Percentiles rank a stretch among this genome's conserved stretches.
Conservation (phyloP, 1,140 invertebrate genomes). For the Brachionus koreanus region DNA sequence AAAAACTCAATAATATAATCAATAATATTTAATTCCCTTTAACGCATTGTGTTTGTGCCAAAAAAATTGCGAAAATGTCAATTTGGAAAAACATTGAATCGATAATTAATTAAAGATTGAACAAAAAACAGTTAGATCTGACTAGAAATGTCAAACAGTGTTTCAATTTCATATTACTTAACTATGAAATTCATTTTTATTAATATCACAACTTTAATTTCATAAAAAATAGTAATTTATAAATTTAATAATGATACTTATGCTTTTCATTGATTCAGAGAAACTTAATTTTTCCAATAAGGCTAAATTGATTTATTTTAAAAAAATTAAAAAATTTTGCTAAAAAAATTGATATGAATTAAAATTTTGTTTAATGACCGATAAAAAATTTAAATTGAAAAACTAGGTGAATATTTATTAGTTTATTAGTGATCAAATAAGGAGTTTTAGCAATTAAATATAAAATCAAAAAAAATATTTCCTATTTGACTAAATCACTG, state of each 20-base stretch:
- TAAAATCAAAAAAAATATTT: no score
- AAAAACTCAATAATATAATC: no score
- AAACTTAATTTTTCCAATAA: no score
- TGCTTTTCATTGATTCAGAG: not conserved
- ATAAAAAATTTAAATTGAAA: no score
- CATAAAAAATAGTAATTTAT: not conserved
- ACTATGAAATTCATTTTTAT: not conserved
- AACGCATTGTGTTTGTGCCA: not conserved
- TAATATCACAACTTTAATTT: not conserved
- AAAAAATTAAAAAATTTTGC: no score
- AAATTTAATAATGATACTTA: not conserved
- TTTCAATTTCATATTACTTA: not conserved
- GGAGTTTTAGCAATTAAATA: no score
- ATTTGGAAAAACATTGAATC: not conserved
- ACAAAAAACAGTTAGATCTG: not conserved
- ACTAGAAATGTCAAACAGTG: not conserved
- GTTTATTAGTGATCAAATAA: no score
- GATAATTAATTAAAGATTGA: not conserved
- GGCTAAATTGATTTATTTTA: no score
- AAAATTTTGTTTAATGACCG: no score
- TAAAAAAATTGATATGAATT: no score
- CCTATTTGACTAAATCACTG: no score
- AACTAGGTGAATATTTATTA: no score
- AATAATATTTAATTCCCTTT: not conserved
- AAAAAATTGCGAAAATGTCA: not conserved